phyloP scores from a whole-genome alignment of 2,113 vertebrate genomes.

The Spilogale gracilis region DNA sequence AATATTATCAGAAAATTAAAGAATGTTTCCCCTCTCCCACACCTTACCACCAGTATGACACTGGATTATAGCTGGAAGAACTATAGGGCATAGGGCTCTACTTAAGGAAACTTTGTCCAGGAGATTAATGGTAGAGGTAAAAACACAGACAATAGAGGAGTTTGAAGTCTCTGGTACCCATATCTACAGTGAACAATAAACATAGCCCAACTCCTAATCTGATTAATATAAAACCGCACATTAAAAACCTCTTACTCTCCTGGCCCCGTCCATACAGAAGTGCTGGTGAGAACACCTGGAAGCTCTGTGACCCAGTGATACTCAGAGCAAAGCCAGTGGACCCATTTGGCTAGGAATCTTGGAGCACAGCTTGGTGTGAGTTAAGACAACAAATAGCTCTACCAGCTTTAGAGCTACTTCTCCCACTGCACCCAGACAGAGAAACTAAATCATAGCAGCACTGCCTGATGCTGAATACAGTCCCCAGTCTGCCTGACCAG shows the following conservation, averaged over 20 bases:
- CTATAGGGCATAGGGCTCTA: not conserved
- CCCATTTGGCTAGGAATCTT: not conserved
- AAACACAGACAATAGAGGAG: not conserved
- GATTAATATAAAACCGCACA: not conserved
- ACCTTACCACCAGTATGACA: not conserved
- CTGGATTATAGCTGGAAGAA: not conserved
- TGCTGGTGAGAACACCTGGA: not conserved
- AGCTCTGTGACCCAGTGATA: not conserved
- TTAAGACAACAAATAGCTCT: not conserved
- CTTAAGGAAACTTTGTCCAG: not conserved
- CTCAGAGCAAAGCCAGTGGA: not conserved
- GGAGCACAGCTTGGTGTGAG: not conserved
- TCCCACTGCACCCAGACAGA: not conserved
- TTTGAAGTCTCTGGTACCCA: not conserved
- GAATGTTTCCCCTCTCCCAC: not conserved
- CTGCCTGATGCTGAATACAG: not conserved
- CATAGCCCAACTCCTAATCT: not conserved
- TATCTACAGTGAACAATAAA: not conserved
- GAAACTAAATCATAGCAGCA: not conserved
- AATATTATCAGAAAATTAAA: not conserved
- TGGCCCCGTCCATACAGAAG: not conserved
- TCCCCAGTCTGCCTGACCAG: not conserved
- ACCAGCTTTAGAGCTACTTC: not conserved
- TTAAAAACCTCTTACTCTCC: not conserved
- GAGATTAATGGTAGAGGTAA: not conserved